Conservation (phyloP, 2,797 vertebrate genomes). For the Remorina albescens region DNA sequence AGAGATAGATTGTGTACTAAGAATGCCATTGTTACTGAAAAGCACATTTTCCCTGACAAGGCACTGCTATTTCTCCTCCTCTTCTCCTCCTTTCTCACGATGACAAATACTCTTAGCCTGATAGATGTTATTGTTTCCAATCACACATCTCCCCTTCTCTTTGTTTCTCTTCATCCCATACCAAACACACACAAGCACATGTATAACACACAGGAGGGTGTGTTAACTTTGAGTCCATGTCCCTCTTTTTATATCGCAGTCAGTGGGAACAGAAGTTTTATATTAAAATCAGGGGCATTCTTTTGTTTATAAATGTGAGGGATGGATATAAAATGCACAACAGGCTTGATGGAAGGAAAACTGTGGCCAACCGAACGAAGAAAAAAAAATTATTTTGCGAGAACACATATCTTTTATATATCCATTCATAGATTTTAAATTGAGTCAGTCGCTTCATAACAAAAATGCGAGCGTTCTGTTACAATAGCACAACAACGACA, state of each 20-base stretch:
- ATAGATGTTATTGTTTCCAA: conserved; percentile 74
- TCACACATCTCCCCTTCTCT: conserved; percentile 57
- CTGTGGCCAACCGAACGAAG: background rate
- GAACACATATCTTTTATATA: conserved; percentile 6
- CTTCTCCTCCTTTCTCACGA: conserved; percentile 56
- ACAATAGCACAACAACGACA: background rate
- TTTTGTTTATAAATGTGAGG: conserved; percentile 29
- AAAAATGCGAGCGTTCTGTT: background rate
- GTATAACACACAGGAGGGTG: conserved; percentile 13
- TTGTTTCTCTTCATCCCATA: conserved; percentile 43
- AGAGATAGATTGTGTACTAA: conserved; percentile 75
- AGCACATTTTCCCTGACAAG: conserved; percentile 79
- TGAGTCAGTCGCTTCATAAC: background rate
- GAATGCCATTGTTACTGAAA: conserved; percentile 77
- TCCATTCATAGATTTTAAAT: conserved; percentile 1
- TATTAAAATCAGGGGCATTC: conserved; percentile 32
- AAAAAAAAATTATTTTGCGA: conserved; percentile 27
- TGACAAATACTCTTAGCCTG: conserved; percentile 72
- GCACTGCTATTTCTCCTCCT: conserved; percentile 66
- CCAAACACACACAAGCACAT: conserved; percentile 45
- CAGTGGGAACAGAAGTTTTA: conserved; percentile 27
- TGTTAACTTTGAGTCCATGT: conserved; percentile 13
- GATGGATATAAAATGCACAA: conserved; percentile 33
- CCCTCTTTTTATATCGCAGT: conserved; percentile 35
- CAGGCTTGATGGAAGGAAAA: conserved; percentile 11